A percentile compares a stretch with the other conserved stretches of the same genome.
Evolutionary conservation across 2,888 invertebrate genomes (phyloP).

Genomic region (Bursaphelenchus okinawaensis): DNA sequence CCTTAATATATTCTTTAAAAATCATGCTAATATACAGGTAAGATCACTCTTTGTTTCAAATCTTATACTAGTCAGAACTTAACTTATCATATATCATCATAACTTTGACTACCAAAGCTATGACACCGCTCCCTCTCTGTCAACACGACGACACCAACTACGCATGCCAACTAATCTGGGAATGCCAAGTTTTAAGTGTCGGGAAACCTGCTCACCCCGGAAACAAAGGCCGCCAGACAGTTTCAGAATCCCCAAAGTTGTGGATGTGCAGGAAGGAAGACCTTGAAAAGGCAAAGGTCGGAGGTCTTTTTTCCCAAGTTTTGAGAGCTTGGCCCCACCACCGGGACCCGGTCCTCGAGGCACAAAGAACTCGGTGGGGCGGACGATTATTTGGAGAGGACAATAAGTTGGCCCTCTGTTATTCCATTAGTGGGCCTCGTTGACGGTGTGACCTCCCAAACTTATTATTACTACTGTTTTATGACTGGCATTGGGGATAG

Average conservation of each 20-base stretch:
- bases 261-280: not conserved
- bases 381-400: not conserved
- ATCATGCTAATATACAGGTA: no score
- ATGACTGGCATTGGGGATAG: no score
- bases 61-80: no score
- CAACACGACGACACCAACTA: no score
- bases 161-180: no score
- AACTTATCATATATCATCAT: no score
- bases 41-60: no score
- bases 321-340: not conserved
- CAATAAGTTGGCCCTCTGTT: not conserved
- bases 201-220: not conserved
- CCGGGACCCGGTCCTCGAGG: not conserved
- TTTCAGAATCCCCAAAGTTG: not conserved
- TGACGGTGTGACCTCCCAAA: not conserved
- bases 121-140: no score
- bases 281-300: not conserved
- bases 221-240: not conserved
- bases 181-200: no score
- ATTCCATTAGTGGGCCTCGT: not conserved
- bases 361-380: not conserved
- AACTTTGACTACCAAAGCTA: no score
- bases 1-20: no score
- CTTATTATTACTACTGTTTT: not conserved
- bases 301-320: not conserved